phyloP scores from a whole-genome alignment of 2,888 invertebrate species.

The Ernsta delagoae region DNA sequence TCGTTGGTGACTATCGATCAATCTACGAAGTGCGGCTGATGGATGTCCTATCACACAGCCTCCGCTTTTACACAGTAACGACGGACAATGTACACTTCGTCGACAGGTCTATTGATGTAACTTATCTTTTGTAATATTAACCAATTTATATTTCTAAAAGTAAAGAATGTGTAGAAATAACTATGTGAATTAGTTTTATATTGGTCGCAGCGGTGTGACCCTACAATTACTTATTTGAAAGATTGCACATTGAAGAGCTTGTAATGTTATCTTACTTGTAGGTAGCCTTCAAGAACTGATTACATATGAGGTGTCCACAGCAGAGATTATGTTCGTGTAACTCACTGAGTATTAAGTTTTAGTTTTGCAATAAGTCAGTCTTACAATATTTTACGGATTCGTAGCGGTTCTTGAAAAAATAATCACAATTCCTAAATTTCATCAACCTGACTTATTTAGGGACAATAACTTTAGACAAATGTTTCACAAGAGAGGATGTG shows the following conservation, averaged over 20 bases:
- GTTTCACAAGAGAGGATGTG: constrained; percentile 51
- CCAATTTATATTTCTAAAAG: neutral
- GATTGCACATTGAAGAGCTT: too few relatives aligned
- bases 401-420: neutral
- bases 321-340: too few relatives aligned
- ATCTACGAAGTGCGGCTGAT: constrained; percentile 59
- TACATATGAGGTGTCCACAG: too few relatives aligned
- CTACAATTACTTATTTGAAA: too few relatives aligned
- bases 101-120: constrained; percentile 9
- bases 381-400: too few relatives aligned
- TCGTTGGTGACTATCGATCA: constrained; percentile 17
- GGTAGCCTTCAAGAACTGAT: too few relatives aligned
- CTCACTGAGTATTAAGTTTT: too few relatives aligned
- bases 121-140: neutral
- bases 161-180: too few relatives aligned
- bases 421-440: neutral
- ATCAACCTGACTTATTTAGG: constrained; percentile 14
- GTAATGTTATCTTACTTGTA: too few relatives aligned
- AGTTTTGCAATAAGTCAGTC: too few relatives aligned
- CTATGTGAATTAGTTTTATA: too few relatives aligned
- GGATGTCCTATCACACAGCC: constrained; percentile 46
- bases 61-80: constrained; percentile 5
- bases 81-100: constrained; percentile 12
- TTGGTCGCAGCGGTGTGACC: too few relatives aligned
- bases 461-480: constrained; percentile 59